phyloP scores from a whole-genome alignment of 2,888 invertebrate genomes.

The Protula sp. region DNA sequence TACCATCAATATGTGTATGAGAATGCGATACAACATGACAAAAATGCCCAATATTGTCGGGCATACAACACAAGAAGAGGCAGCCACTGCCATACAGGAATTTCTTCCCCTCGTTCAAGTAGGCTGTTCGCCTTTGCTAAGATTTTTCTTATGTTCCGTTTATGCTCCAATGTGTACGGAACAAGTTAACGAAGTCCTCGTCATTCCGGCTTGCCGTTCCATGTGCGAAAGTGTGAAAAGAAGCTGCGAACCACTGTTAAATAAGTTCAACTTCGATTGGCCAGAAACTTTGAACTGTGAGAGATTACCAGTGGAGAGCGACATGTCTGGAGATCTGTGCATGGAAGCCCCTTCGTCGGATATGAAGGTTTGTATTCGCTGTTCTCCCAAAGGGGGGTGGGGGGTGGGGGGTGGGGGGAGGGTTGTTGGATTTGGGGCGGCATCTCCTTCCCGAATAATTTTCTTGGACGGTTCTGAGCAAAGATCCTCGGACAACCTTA shows the following conservation, averaged over 20 bases:
- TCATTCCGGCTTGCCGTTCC: conserved; percentile 76
- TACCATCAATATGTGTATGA: conserved; percentile 72
- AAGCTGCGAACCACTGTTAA: conserved; percentile 60
- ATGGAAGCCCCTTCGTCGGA: too few species aligned
- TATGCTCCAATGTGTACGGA: conserved; percentile 87
- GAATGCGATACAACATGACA: conserved; percentile 79
- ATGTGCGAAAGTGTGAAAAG: conserved; percentile 67
- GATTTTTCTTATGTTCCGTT: conserved; percentile 83
- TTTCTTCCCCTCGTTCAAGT: conserved; percentile 71
- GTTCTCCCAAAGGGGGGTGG: too few species aligned
- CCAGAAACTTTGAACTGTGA: conserved; percentile 72
- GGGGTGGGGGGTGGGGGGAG: too few species aligned
- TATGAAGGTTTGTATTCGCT: too few species aligned
- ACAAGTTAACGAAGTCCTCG: conserved; percentile 69
- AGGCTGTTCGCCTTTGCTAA: conserved; percentile 73
- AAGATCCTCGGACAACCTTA: too few species aligned
- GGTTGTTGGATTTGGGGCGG: too few species aligned
- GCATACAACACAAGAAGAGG: conserved; percentile 73
- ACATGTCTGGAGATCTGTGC: conserved; percentile 60
- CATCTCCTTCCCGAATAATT: too few species aligned
- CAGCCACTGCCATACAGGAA: conserved; percentile 69
- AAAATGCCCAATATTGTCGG: conserved; percentile 81
- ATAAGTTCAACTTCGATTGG: conserved; percentile 64
- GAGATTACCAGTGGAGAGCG: conserved; percentile 65
- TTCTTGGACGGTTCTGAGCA: too few species aligned